These are phyloP conservation scores for Drosophila ogumai DNA, from an alignment of 1,140 invertebrate genomes.

Conservation along the genomic window DNA sequence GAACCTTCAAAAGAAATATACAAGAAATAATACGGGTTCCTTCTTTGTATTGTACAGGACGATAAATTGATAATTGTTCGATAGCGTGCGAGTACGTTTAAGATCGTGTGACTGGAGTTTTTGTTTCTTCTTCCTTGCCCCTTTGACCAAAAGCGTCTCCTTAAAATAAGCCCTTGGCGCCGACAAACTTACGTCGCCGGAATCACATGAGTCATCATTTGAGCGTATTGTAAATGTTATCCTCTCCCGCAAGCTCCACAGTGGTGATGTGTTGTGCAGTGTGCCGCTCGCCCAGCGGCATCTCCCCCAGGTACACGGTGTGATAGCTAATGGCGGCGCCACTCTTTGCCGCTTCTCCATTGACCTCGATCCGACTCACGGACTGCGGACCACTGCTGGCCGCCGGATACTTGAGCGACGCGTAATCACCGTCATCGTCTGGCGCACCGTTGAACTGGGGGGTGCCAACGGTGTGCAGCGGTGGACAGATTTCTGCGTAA, in stretches of 20 bases:
- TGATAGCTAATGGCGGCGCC: slow-evolving; percentile 78
- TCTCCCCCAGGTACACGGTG: slow-evolving; percentile 77
- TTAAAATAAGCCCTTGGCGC: slow-evolving; percentile 72
- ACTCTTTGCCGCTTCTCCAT: slow-evolving; percentile 55
- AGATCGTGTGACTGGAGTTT: slow-evolving; percentile 27
- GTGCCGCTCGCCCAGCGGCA: slow-evolving; percentile 70
- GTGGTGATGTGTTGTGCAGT: slow-evolving; percentile 70
- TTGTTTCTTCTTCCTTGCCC: slow-evolving; percentile 10
- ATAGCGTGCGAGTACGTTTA: slow-evolving; percentile 27
- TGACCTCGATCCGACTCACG: slow-evolving; percentile 79
- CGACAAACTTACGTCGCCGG: slow-evolving; percentile 75
- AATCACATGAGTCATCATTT: slow-evolving; percentile 85
- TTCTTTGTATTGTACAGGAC: not conserved
- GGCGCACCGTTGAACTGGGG: slow-evolving; percentile 57
- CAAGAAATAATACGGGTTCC: not conserved
- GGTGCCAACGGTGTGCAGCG: slow-evolving; percentile 64
- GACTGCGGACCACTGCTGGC: slow-evolving; percentile 60
- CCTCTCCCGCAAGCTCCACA: slow-evolving; percentile 72
- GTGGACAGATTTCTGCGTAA: slow-evolving; percentile 87
- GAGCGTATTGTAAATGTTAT: slow-evolving; percentile 84
- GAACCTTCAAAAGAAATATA: not conserved
- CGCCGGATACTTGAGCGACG: slow-evolving; percentile 71
- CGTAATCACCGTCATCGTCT: slow-evolving; percentile 73
- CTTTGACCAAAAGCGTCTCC: slow-evolving; percentile 14
- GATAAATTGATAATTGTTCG: slow-evolving; percentile 2